Evolutionary conservation across 2,888 invertebrate species (phyloP).

Genomic region (Dexiosoma caninum): DNA sequence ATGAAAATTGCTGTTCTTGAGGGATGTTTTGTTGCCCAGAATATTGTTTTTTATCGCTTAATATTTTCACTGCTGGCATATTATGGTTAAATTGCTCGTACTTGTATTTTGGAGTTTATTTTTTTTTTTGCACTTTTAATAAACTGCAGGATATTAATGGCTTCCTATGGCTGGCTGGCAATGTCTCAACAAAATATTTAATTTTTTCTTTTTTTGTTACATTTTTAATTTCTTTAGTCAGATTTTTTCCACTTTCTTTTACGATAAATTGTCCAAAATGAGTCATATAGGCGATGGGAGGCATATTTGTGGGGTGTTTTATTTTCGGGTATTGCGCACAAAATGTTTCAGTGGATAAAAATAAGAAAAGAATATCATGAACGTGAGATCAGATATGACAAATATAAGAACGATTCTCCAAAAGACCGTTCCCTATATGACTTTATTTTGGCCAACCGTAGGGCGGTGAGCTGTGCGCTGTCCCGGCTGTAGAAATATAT

Average conservation of each 20-base stretch:
- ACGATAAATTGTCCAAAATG: neutral
- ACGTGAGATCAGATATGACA: no score
- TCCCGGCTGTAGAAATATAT: no score
- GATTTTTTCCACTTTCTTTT: neutral
- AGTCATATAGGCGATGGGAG: no score
- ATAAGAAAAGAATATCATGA: no score
- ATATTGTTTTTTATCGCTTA: neutral
- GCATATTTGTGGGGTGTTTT: no score
- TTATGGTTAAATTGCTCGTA: slow-evolving; percentile 20
- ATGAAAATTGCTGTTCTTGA: slow-evolving; percentile 26
- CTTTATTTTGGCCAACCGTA: no score
- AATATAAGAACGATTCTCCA: no score
- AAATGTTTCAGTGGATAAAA: no score
- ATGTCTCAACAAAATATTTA: neutral
- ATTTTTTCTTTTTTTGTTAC: neutral
- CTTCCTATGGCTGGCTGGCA: slow-evolving; percentile 28
- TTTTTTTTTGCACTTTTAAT: slow-evolving; percentile 28
- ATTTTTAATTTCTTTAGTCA: slow-evolving; percentile 27
- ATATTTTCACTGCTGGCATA: neutral
- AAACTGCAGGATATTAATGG: slow-evolving; percentile 55
- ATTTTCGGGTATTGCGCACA: no score
- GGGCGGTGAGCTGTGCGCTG: no score
- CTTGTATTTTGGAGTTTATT: slow-evolving; percentile 31
- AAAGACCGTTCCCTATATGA: no score
- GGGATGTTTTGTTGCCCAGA: slow-evolving; percentile 1